phyloP scores from a whole-genome alignment of 2,888 invertebrate species.

The Unio delphinus region DNA sequence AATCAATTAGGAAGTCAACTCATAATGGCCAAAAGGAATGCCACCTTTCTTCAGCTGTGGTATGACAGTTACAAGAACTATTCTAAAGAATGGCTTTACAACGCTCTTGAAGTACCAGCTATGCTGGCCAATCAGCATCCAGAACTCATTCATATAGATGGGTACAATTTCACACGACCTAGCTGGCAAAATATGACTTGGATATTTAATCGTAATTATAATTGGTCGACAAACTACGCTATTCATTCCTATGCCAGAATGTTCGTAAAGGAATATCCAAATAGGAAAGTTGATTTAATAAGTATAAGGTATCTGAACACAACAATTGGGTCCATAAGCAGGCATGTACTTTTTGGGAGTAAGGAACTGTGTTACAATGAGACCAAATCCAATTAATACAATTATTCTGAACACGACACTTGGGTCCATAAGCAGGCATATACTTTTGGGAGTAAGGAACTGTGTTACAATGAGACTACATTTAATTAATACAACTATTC shows the following conservation, averaged over 20 bases:
- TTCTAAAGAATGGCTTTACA: slow-evolving; percentile 8
- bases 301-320: slow-evolving; percentile 9
- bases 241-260: slow-evolving; percentile 7
- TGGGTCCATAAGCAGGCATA: slow-evolving; percentile 9
- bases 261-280: background rate
- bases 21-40: slow-evolving; percentile 10
- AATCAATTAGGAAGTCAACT: slow-evolving; percentile 8
- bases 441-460: slow-evolving; percentile 13
- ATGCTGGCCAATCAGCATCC: slow-evolving; percentile 9
- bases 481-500: no score
- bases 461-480: slow-evolving; percentile 1
- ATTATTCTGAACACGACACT: slow-evolving; percentile 5
- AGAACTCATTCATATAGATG: slow-evolving; percentile 12
- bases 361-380: slow-evolving; percentile 7
- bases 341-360: slow-evolving; percentile 15
- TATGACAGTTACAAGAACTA: slow-evolving; percentile 14
- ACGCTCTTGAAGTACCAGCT: slow-evolving; percentile 6
- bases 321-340: slow-evolving; percentile 6
- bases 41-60: slow-evolving; percentile 12
- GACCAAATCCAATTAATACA: background rate
- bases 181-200: background rate
- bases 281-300: slow-evolving; percentile 2
- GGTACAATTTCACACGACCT: slow-evolving; percentile 14
- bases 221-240: slow-evolving; percentile 12
- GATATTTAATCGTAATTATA: slow-evolving; percentile 6